These are phyloP conservation scores for Eristalis arbustorum DNA, from an alignment of 2,888 invertebrate species.

Conservation along the genomic window DNA sequence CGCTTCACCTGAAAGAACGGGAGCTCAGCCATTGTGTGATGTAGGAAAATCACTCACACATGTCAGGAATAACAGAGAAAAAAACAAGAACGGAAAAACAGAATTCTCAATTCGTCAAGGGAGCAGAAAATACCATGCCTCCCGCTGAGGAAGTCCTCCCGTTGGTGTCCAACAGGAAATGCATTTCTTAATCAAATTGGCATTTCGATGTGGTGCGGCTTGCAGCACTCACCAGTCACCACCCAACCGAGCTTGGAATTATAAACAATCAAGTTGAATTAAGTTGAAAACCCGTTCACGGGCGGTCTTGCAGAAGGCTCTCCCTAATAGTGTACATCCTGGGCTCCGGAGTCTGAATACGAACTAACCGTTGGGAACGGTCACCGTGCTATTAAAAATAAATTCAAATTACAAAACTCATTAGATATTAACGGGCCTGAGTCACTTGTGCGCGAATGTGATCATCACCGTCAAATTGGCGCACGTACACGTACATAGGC, in stretches of 20 bases:
- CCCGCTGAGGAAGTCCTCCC: slow-evolving; percentile 28
- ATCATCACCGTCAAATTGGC: slow-evolving; percentile 69
- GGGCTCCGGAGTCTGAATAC: slow-evolving; percentile 42
- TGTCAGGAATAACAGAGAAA: slow-evolving; percentile 21
- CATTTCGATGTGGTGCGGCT: slow-evolving; percentile 28
- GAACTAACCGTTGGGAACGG: slow-evolving; percentile 65
- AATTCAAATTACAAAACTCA: slow-evolving; percentile 70
- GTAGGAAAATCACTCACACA: slow-evolving; percentile 51
- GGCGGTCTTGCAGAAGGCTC: slow-evolving; percentile 8
- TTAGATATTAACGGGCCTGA: slow-evolving; percentile 68
- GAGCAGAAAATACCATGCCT: slow-evolving; percentile 12
- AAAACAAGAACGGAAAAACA: neutral
- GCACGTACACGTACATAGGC: slow-evolving; percentile 58
- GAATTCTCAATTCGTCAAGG: slow-evolving; percentile 42
- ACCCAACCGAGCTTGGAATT: slow-evolving; percentile 60
- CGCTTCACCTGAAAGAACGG: slow-evolving; percentile 21
- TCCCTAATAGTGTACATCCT: slow-evolving; percentile 42
- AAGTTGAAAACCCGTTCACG: slow-evolving; percentile 53
- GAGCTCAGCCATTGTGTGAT: slow-evolving; percentile 42
- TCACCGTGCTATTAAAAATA: slow-evolving; percentile 67
- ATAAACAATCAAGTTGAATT: slow-evolving; percentile 67
- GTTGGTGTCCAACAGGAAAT: slow-evolving; percentile 47
- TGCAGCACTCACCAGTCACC: no score
- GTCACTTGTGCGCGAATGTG: slow-evolving; percentile 70
- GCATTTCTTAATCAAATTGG: slow-evolving; percentile 64